Conservation (phyloP, 2,113 vertebrate species). For the Bucco capensis region DNA sequence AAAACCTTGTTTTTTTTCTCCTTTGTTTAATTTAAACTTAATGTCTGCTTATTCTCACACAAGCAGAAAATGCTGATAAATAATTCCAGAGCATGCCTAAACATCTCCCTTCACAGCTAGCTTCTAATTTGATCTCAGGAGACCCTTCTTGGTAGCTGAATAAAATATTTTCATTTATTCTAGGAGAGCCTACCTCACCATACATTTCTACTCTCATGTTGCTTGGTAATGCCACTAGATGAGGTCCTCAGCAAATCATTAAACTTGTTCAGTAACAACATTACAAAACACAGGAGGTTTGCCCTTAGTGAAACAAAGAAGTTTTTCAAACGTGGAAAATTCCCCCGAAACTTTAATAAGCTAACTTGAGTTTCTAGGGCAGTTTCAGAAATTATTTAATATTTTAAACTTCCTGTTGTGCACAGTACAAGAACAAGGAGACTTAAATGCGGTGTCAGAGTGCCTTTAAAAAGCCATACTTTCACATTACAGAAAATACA, state of each 20-base stretch:
- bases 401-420: constrained; percentile 45
- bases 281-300: constrained; percentile 80
- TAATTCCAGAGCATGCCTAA: constrained; percentile 84
- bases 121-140: constrained; percentile 86
- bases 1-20: constrained; percentile 70
- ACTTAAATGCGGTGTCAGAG: background rate
- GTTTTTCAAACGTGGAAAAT: constrained; percentile 59
- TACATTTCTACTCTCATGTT: constrained; percentile 78
- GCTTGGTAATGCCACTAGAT: constrained; percentile 76
- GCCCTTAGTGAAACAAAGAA: constrained; percentile 73
- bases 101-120: constrained; percentile 83
- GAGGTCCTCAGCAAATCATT: constrained; percentile 83
- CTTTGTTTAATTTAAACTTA: constrained; percentile 84
- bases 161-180: constrained; percentile 82
- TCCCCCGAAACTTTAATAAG: constrained; percentile 53
- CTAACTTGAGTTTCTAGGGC: constrained; percentile 68
- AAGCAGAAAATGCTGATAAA: constrained; percentile 82
- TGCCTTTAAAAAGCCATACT: background rate
- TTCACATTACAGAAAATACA: background rate
- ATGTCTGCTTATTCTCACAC: constrained; percentile 80
- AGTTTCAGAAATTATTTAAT: constrained; percentile 67
- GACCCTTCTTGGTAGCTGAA: constrained; percentile 76
- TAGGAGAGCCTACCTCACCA: constrained; percentile 70
- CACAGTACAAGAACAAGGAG: background rate
- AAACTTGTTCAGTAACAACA: constrained; percentile 81